These are phyloP conservation scores for Orthonevra nobilis DNA, from an alignment of 2,888 invertebrate genomes.

Conservation along the genomic window DNA sequence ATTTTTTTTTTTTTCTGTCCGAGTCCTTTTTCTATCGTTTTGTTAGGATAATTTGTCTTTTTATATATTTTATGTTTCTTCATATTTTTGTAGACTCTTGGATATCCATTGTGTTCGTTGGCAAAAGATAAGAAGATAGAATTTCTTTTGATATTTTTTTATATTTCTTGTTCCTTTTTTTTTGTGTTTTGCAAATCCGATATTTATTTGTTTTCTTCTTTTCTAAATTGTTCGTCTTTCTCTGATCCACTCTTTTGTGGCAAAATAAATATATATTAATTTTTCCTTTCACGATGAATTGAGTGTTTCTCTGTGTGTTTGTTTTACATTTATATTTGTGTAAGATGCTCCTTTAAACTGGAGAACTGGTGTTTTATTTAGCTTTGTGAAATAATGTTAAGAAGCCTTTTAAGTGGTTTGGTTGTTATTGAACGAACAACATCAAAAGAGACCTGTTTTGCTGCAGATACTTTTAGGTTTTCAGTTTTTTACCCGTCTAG, in stretches of 20 bases:
- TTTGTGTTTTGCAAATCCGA: too few species aligned
- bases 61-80: slow-evolving; percentile 14
- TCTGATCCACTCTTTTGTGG: neutral
- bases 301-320: slow-evolving; percentile 26
- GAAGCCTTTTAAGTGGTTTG: too few species aligned
- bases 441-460: too few species aligned
- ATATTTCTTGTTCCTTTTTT: slow-evolving; percentile 13
- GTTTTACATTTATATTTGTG: slow-evolving; percentile 1
- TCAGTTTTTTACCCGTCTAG: too few species aligned
- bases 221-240: slow-evolving; percentile 1
- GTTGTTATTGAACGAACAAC: too few species aligned
- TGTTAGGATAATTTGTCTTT: slow-evolving; percentile 10
- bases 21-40: slow-evolving; percentile 20
- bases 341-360: neutral
- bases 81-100: slow-evolving; percentile 8
- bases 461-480: too few species aligned
- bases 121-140: slow-evolving; percentile 36
- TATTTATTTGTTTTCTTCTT: neutral
- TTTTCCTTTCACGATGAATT: slow-evolving; percentile 35
- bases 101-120: slow-evolving; percentile 36
- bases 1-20: slow-evolving; percentile 11
- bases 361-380: slow-evolving; percentile 32
- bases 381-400: slow-evolving; percentile 13
- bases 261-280: slow-evolving; percentile 28
- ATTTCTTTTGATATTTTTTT: too few species aligned